A percentile compares a stretch with the other conserved stretches of the same genome.
Evolutionary conservation across 2,888 invertebrate genomes (phyloP).

Genomic region (Atethmia centrago): DNA sequence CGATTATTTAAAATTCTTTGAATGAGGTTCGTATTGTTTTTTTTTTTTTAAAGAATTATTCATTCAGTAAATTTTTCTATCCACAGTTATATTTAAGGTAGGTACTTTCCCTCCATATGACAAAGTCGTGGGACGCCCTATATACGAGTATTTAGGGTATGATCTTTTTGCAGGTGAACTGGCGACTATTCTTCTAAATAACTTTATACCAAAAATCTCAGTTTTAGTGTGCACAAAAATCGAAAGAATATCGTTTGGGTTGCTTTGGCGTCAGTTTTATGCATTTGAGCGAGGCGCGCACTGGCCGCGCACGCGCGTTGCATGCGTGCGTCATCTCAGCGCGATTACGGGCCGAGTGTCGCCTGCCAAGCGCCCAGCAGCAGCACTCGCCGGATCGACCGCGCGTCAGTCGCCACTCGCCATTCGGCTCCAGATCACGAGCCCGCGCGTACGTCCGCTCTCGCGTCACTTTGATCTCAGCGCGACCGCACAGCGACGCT

Average conservation of each 20-base stretch:
- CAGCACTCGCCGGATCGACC: constrained; percentile 26
- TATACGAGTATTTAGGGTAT: neutral
- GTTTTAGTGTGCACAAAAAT: neutral
- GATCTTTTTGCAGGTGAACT: neutral
- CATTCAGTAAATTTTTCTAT: no score
- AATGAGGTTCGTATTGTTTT: no score
- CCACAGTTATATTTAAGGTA: no score
- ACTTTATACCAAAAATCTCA: neutral
- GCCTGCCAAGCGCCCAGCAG: constrained; percentile 54
- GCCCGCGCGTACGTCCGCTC: constrained; percentile 39
- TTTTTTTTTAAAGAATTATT: no score
- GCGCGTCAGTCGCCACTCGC: constrained; percentile 32
- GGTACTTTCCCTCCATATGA: no score
- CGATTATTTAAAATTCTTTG: no score
- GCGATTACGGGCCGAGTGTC: constrained; percentile 64
- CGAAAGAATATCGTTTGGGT: neutral
- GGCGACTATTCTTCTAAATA: neutral
- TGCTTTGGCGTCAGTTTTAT: constrained; percentile 25
- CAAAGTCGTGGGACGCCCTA: no score
- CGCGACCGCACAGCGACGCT: constrained; percentile 48
- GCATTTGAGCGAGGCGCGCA: constrained; percentile 61
- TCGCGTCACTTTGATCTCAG: constrained; percentile 43
- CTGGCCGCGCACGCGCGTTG: constrained; percentile 79
- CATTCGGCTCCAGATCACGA: constrained; percentile 44
- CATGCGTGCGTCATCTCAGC: constrained; percentile 79